Base-by-base conservation (phyloP, 2,113 vertebrate species). In the Nerophis lumbriciformis region DNA sequence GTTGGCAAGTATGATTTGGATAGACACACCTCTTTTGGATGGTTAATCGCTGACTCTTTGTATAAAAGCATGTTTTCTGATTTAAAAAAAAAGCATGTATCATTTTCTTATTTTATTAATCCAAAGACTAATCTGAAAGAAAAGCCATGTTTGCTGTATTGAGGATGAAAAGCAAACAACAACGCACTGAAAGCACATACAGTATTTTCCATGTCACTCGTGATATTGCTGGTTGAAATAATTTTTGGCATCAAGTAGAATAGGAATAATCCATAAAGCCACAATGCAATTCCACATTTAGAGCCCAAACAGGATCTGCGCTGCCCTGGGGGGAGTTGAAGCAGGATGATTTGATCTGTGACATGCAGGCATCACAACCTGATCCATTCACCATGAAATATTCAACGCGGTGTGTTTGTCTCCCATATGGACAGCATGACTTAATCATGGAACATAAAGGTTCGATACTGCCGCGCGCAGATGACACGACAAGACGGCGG, bases 371-470 rank as follows among this genome's bases (percentile, higher is more conserved):
- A 13, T 8, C 12, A 36, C 12, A 39, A 57, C 36, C 54, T 15
- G 54, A 57, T 57, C 54, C 54, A n/a, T 12, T 57, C 14, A 39
- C 54, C 6, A 57, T 57, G 54, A 57, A 57, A 57, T 57, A 57
- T 57, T 57, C 54, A 57, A n/a, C 36, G 16, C 6, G 5, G 36
- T 42, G 15, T 16, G 54, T 14, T 15, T 57, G 54, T 8, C 15
- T 19, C 38, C 6, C 54, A 42, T 42, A 57, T 42, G 37, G 54
- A n/a, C 54, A 42, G 9, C 49, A 5, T 11, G 49, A 8, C 16
- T 11, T 16, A 51, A 51, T 51, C 16, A 51, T 45, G 11, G 10
- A 45, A 45, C 42, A 45, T 51, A 51, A 51, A 51, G 8, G n/a
- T 50, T 50, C 21, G 16, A 16, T 19, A 51, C 19, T 11, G 49